Conservation (phyloP, 2,888 invertebrate species). For the Archips xylosteana region DNA sequence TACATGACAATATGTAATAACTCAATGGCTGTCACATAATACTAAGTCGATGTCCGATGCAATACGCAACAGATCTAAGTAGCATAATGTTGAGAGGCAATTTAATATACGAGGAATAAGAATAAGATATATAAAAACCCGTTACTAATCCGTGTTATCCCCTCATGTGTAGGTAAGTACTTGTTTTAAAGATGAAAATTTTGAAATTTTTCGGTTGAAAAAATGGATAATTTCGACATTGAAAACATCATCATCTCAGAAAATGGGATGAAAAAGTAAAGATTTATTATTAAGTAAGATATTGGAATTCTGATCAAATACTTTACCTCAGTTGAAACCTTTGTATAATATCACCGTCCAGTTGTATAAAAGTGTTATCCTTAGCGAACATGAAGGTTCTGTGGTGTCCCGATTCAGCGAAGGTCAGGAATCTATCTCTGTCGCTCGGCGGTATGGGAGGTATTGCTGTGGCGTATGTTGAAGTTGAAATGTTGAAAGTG, state of each 20-base stretch:
- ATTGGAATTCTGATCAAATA: not conserved
- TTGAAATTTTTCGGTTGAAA: too few species aligned
- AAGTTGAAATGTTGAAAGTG: constrained; percentile 78
- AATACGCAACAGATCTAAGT: not conserved
- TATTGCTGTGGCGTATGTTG: constrained; percentile 75
- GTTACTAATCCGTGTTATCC: too few species aligned
- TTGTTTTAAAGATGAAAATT: too few species aligned
- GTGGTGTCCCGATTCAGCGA: constrained; percentile 93
- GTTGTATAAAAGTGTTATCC: constrained; percentile 95
- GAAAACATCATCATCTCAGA: not conserved
- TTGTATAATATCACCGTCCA: constrained; percentile 95
- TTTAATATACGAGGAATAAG: too few species aligned
- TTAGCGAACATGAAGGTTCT: constrained; percentile 97
- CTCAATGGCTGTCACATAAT: constrained; percentile 6
- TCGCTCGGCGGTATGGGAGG: constrained; percentile 90
- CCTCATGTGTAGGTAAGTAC: too few species aligned
- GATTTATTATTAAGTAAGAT: not conserved
- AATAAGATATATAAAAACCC: too few species aligned
- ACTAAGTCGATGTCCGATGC: not conserved
- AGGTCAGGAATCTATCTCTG: constrained; percentile 92
- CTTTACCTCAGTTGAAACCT: constrained; percentile 95
- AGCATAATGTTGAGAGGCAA: not conserved
- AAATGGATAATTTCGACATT: too few species aligned
- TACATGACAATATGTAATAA: constrained; percentile 1
- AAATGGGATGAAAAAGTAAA: not conserved